phyloP scores from a whole-genome alignment of 2,888 invertebrate genomes.

The Ctena decussata region DNA sequence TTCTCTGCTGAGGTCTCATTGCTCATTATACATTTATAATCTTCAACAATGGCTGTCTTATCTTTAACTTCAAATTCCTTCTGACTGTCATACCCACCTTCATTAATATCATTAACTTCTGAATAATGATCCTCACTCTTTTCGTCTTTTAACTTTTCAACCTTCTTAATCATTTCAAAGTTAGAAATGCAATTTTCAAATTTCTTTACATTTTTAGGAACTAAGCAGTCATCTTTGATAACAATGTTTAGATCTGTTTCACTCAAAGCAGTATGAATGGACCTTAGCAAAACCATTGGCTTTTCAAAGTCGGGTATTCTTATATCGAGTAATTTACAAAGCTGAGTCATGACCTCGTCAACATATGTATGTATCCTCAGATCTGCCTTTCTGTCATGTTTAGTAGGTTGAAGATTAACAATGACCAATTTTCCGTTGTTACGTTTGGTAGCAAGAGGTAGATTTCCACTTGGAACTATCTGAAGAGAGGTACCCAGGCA shows the following conservation, averaged over 20 bases:
- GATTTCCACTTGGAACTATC: constrained; percentile 98
- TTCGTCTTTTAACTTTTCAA: background rate
- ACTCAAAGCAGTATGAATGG: constrained; percentile 68
- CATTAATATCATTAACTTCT: no score
- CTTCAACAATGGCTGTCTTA: no score
- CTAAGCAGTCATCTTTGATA: constrained; percentile 46
- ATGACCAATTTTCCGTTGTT: constrained; percentile 96
- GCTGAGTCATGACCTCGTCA: constrained; percentile 90
- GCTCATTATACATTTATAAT: no score
- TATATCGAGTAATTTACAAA: constrained; percentile 90
- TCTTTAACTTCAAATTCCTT: no score
- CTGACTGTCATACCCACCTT: no score
- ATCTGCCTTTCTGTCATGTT: constrained; percentile 97
- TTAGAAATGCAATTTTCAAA: background rate
- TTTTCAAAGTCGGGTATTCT: constrained; percentile 92
- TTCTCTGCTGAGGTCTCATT: no score
- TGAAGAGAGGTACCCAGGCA: constrained; percentile 99
- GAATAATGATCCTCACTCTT: no score
- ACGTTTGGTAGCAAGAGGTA: constrained; percentile 93
- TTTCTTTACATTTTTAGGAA: constrained; percentile 4
- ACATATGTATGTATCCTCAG: constrained; percentile 96
- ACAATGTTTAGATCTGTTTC: constrained; percentile 60
- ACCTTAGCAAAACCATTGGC: constrained; percentile 73
- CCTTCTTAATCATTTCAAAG: background rate
- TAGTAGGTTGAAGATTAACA: constrained; percentile 99